Evolutionary conservation across 2,797 vertebrate species (phyloP).

Genomic region (Premnoplex brunnescens): DNA sequence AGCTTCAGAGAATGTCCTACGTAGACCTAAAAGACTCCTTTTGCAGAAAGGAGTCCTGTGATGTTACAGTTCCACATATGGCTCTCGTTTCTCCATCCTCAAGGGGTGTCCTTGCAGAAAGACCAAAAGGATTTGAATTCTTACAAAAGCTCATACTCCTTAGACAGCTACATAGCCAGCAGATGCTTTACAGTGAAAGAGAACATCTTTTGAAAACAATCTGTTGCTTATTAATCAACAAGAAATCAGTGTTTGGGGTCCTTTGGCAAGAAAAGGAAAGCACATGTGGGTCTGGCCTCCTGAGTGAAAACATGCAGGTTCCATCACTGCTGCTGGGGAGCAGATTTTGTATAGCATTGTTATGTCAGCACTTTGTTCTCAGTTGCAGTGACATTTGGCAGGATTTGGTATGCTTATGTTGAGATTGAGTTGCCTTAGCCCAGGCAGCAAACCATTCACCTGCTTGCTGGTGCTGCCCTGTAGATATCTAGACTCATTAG

Average conservation of each 20-base stretch:
- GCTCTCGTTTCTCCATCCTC: conserved; percentile 22
- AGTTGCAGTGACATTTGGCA: conserved; percentile 11
- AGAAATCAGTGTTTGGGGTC: conserved; percentile 28
- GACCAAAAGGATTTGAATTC: conserved; percentile 2
- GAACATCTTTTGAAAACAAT: conserved; percentile 57
- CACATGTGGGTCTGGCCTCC: conserved; percentile 27
- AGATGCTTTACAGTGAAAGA: conserved; percentile 51
- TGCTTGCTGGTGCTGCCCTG: background rate
- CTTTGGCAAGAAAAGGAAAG: background rate
- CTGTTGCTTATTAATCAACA: conserved; percentile 62
- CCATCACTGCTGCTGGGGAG: background rate
- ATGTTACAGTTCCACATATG: background rate
- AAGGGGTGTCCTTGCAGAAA: background rate
- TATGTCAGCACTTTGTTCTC: conserved; percentile 21
- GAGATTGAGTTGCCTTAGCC: background rate
- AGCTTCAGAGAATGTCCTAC: background rate
- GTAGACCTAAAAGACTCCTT: background rate
- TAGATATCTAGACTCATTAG: background rate
- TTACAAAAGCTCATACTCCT: background rate
- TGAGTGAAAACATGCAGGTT: conserved; percentile 46
- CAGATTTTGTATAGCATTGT: background rate
- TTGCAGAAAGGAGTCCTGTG: background rate
- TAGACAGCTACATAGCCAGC: background rate
- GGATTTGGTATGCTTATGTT: background rate
- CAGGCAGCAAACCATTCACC: background rate